Percentiles rank a stretch among this genome's conserved stretches.
Conservation (phyloP, 2,797 vertebrate species). For the Columba guinea region DNA sequence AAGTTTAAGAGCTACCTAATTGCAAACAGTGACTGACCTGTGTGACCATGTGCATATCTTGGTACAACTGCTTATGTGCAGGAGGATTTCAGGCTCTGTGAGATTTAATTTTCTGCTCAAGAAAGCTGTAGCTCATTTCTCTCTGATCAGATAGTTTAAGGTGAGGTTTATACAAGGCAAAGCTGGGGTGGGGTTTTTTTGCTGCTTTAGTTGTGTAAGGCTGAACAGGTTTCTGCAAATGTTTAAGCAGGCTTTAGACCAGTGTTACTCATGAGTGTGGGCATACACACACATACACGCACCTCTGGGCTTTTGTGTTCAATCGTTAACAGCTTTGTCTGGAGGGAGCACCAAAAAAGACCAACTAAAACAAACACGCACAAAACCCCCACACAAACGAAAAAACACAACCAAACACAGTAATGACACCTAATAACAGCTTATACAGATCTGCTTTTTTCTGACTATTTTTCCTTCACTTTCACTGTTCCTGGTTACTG, state of each 20-base stretch:
- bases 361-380: no score
- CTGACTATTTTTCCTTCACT: neutral
- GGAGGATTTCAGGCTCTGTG: neutral
- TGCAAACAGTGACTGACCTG: neutral
- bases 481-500: neutral
- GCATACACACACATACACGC: rapidly evolving
- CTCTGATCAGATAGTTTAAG: neutral
- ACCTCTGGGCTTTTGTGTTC: neutral
- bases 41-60: neutral
- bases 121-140: neutral
- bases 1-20: neutral
- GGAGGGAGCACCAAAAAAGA: no score
- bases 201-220: neutral
- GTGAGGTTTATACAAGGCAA: neutral
- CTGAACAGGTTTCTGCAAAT: neutral
- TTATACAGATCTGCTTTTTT: neutral
- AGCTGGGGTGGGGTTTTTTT: neutral
- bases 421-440: neutral
- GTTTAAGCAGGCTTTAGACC: neutral
- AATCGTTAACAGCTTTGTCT: no score
- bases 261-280: neutral
- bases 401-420: no score
- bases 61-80: neutral
- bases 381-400: no score
- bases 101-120: neutral